phyloP scores from a whole-genome alignment of 2,797 vertebrate genomes.

The Tokudaia muenninki region DNA sequence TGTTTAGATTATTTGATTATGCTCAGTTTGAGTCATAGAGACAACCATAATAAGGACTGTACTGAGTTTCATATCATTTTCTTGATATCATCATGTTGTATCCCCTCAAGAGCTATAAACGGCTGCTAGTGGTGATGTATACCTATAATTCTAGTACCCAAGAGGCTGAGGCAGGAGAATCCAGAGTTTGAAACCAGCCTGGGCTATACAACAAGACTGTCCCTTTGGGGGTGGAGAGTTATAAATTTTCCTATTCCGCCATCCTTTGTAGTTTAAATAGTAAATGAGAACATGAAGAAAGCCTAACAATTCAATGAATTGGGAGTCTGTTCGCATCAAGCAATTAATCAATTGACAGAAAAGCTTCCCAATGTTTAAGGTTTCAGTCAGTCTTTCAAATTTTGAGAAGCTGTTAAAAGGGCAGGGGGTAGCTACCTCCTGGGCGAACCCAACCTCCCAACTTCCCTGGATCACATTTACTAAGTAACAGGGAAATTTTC shows the following conservation, averaged over 20 bases:
- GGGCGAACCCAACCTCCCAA: not conserved
- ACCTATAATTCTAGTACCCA: not conserved
- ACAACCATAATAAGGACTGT: not conserved
- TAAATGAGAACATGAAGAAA: not conserved
- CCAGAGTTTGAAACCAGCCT: not conserved
- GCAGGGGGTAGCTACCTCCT: too few species aligned
- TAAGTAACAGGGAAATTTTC: not conserved
- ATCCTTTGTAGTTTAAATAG: not conserved
- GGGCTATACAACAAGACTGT: not conserved
- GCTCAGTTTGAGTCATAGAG: not conserved
- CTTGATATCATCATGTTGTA: too few species aligned
- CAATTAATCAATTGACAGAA: not conserved
- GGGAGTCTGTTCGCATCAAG: not conserved
- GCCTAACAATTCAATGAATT: not conserved
- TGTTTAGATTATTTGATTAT: not conserved
- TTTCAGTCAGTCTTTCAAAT: not conserved
- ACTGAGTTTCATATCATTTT: not conserved
- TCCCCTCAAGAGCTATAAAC: not conserved
- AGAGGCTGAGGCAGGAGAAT: not conserved
- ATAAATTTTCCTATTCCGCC: not conserved
- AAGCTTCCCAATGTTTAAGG: not conserved
- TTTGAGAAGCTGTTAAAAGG: not conserved
- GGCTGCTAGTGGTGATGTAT: not conserved
- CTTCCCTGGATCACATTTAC: not conserved
- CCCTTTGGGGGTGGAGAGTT: not conserved